Evolutionary conservation across 2,797 vertebrate genomes (phyloP).

Genomic region (Darevskia mixta): DNA sequence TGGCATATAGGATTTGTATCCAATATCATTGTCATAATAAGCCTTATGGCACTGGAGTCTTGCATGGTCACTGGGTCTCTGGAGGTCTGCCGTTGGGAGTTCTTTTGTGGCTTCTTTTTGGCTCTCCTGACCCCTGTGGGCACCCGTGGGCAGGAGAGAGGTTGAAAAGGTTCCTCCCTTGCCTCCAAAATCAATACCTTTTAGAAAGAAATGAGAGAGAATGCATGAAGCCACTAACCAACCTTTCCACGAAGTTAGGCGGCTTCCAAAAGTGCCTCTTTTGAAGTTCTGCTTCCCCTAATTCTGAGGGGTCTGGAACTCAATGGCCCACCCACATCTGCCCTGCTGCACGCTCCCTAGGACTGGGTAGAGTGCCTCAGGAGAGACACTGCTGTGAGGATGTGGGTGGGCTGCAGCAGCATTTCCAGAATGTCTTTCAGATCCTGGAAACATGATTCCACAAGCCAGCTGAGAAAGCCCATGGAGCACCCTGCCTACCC

Average conservation of each 20-base stretch:
- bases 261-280: constrained; percentile 67
- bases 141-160: constrained; percentile 67
- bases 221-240: constrained; percentile 67
- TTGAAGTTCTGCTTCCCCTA: constrained; percentile 63
- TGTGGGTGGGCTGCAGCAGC: constrained; percentile 69
- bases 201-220: constrained; percentile 59
- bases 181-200: constrained; percentile 75
- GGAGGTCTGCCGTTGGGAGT: constrained; percentile 50
- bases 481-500: constrained; percentile 59
- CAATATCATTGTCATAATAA: constrained; percentile 1
- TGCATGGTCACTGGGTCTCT: constrained; percentile 47
- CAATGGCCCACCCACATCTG: constrained; percentile 64
- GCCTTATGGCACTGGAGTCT: neutral
- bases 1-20: neutral
- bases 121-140: constrained; percentile 64
- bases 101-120: constrained; percentile 56
- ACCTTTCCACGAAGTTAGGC: constrained; percentile 68
- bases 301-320: constrained; percentile 61
- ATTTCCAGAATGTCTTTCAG: constrained; percentile 60
- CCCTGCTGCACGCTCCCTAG: constrained; percentile 49
- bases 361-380: constrained; percentile 44
- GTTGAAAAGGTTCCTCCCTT: constrained; percentile 66
- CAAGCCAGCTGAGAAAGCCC: constrained; percentile 68
- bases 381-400: constrained; percentile 54
- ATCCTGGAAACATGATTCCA: constrained; percentile 70